These are phyloP conservation scores for Craterocephalus amniculus DNA, from an alignment of 2,797 vertebrate genomes.

Conservation along the genomic window DNA sequence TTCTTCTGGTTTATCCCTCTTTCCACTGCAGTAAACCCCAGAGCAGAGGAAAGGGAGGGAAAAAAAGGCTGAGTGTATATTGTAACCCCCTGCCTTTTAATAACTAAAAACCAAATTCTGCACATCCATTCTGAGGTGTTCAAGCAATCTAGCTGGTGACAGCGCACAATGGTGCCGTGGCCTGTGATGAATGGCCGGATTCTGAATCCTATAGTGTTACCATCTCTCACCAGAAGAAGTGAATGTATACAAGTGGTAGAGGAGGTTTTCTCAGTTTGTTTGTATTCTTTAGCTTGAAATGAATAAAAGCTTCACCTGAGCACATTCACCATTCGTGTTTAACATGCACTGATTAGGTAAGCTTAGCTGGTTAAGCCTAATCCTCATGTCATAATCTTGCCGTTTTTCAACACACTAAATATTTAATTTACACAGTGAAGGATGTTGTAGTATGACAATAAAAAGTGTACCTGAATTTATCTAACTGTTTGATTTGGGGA, in stretches of 20 bases:
- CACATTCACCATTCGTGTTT: conserved; percentile 62
- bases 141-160: conserved; percentile 56
- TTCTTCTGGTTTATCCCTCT: conserved; percentile 44
- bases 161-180: conserved; percentile 37
- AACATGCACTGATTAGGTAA: conserved; percentile 67
- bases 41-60: conserved; percentile 2
- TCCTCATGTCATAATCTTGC: conserved; percentile 69
- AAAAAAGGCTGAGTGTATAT: conserved; percentile 19
- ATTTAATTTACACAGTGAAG: conserved; percentile 65
- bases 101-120: conserved; percentile 54
- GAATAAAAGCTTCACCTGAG: conserved; percentile 68
- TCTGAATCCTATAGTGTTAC: conserved; percentile 37
- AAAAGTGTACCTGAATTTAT: conserved; percentile 20
- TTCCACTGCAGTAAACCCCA: conserved; percentile 35
- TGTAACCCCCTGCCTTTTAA: conserved; percentile 59
- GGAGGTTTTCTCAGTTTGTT: conserved; percentile 4
- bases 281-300: conserved; percentile 26
- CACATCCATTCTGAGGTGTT: conserved; percentile 52
- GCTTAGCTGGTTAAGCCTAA: conserved; percentile 76
- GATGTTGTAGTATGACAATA: conserved; percentile 23
- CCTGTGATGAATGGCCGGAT: conserved; percentile 68
- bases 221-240: conserved; percentile 32
- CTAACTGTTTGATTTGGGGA: conserved; percentile 1
- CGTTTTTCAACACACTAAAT: conserved; percentile 68
- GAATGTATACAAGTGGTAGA: conserved; percentile 16